Evolutionary conservation across 2,888 invertebrate genomes (phyloP), one percentile per base, ranked within the genome.

Genomic region (Dryobota labecula): DNA sequence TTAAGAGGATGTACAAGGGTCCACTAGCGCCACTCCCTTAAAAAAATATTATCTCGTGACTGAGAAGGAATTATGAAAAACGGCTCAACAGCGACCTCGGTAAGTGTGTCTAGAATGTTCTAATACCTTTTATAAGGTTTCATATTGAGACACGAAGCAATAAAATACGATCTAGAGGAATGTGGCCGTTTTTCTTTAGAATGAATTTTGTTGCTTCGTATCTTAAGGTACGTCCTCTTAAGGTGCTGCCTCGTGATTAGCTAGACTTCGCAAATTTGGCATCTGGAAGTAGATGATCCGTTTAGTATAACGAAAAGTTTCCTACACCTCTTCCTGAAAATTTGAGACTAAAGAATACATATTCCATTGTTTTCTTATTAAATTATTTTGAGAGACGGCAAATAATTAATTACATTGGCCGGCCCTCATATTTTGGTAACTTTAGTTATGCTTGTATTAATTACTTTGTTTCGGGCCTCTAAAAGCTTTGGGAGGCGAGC

Each of bases 391-490:
- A 33, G 18, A 41, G n/a, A 41, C 24, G n/a, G 41, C 13, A 38
- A 76, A 76, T 43, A 18, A 77, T 69, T 70, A 53, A 41, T 38
- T 43, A 51, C 20, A 24, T 11, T 20, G 38, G 24, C n/a, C 6
- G n/a, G 30, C 20, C 20, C 27, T 58, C 43, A 57, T 8, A 60
- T 70, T 57, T 57, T 54, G 41, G 53, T 71, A 49, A 70, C 49
- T 70, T 57, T 54, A 62, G 62, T 72, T 73, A 67, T 63, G 54
- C 41, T 82, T 49, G 43, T 61, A 82, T 79, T 80, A 80, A 80
- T 69, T 77, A 79, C 78, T 81, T 81, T 70, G 77, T 78, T 78
- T 78, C 54, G 54, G 65, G 64, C 58, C 75, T 77, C 62, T 80
- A 80, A 77, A 77, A 63, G 76, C 75, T 77, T 80, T 45, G 49